phyloP scores from a whole-genome alignment of 30 jellyfish, hydroid and myxozoan species.

The Hydractinia echinata region DNA sequence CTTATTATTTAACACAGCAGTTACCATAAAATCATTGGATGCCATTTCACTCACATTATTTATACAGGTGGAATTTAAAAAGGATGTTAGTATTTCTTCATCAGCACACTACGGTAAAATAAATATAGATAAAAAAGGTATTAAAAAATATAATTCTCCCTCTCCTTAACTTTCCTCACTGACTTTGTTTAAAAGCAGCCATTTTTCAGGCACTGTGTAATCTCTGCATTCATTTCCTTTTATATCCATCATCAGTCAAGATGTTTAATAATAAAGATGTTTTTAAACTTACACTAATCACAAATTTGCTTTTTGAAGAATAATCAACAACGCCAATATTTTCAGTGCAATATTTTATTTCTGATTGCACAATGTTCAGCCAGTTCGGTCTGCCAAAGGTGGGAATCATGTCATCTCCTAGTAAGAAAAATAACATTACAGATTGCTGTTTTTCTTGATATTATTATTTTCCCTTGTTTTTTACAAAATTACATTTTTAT shows the following conservation, averaged over 20 bases:
- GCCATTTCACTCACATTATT: neutral
- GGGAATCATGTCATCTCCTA: conserved; percentile 5
- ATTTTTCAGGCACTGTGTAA: too few relatives aligned
- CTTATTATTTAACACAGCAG: neutral
- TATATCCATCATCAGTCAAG: too few relatives aligned
- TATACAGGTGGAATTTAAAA: neutral
- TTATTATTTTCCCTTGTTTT: too few relatives aligned
- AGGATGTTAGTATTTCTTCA: neutral
- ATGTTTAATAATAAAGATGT: too few relatives aligned
- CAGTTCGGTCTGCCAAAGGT: conserved; percentile 84
- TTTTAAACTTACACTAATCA: conserved; percentile 35
- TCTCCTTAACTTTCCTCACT: too few relatives aligned
- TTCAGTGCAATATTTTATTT: conserved; percentile 44
- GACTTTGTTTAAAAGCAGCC: too few relatives aligned
- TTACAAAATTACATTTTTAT: too few relatives aligned
- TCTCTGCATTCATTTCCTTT: too few relatives aligned
- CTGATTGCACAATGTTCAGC: conserved; percentile 54
- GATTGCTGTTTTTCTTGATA: too few relatives aligned
- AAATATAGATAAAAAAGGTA: too few relatives aligned
- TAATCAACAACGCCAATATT: conserved; percentile 63
- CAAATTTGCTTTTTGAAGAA: conserved; percentile 70
- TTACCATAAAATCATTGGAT: neutral
- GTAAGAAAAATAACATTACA: neutral
- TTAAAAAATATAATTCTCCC: too few relatives aligned
- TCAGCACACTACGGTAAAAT: neutral